phyloP scores from a whole-genome alignment of 2,113 vertebrate genomes.

The Eptatretus burgeri region DNA sequence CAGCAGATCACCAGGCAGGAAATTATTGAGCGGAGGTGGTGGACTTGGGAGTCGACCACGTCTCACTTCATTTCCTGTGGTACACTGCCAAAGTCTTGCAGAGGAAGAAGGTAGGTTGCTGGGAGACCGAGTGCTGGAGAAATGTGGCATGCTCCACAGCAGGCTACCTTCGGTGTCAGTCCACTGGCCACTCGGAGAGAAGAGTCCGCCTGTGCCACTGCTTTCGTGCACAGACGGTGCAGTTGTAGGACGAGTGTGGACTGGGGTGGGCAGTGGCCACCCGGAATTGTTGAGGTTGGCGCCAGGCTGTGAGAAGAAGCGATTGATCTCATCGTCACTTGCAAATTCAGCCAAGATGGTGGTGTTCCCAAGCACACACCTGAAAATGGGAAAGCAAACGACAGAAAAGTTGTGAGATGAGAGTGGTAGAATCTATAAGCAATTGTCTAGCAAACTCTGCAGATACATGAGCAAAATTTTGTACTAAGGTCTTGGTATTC shows the following conservation, averaged over 20 bases:
- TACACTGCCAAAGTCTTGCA: conserved; percentile 53
- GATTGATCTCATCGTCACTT: conserved; percentile 82
- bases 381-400: conserved; percentile 11
- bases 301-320: conserved; percentile 55
- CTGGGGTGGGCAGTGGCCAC: too few species aligned
- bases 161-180: conserved; percentile 20
- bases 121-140: conserved; percentile 29
- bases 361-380: conserved; percentile 97
- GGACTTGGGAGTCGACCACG: conserved; percentile 63
- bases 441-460: too few species aligned
- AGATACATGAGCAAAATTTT: too few species aligned
- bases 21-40: conserved; percentile 55
- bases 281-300: background rate
- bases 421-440: too few species aligned
- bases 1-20: conserved; percentile 76
- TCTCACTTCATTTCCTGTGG: conserved; percentile 38
- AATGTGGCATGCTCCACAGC: conserved; percentile 80
- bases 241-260: too few species aligned
- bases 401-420: too few species aligned
- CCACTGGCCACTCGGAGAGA: too few species aligned
- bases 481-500: too few species aligned
- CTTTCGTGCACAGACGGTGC: conserved; percentile 16
- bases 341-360: conserved; percentile 97
- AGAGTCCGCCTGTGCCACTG: conserved; percentile 18
- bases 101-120: background rate